Evolutionary conservation across 2,888 invertebrate genomes (phyloP).

Genomic region (Meloe dianella): DNA sequence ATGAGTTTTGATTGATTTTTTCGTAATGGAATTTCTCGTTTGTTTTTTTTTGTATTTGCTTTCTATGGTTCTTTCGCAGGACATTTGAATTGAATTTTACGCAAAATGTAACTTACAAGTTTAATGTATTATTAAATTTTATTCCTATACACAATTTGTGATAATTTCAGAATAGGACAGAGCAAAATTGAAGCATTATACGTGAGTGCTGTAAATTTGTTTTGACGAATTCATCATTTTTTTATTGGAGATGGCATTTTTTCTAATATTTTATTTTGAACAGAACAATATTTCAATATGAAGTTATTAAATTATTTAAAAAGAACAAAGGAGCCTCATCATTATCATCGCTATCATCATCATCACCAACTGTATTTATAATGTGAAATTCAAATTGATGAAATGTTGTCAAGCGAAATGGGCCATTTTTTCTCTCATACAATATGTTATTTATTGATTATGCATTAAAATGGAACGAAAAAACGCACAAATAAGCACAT

Average conservation of each 20-base stretch:
- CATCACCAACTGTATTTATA: conserved; percentile 1
- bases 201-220: conserved; percentile 34
- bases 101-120: conserved; percentile 44
- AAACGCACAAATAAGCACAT: conserved; percentile 55
- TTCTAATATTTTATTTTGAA: no score
- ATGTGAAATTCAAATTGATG: conserved; percentile 6
- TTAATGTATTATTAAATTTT: conserved; percentile 51
- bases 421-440: conserved; percentile 28
- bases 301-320: not conserved
- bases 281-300: no score
- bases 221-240: conserved; percentile 44
- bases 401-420: not conserved
- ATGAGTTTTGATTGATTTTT: not conserved
- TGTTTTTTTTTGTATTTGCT: conserved; percentile 34
- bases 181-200: conserved; percentile 39
- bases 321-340: not conserved
- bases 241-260: conserved; percentile 40
- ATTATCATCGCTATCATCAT: not conserved
- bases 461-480: conserved; percentile 52
- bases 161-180: conserved; percentile 47
- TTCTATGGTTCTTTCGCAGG: conserved; percentile 28
- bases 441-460: conserved; percentile 57
- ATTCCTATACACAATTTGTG: conserved; percentile 47
- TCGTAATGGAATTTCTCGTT: conserved; percentile 17
- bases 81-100: conserved; percentile 39